Base-by-base conservation (phyloP, 2,888 invertebrate species). In the Rhogogaster chlorosoma region DNA sequence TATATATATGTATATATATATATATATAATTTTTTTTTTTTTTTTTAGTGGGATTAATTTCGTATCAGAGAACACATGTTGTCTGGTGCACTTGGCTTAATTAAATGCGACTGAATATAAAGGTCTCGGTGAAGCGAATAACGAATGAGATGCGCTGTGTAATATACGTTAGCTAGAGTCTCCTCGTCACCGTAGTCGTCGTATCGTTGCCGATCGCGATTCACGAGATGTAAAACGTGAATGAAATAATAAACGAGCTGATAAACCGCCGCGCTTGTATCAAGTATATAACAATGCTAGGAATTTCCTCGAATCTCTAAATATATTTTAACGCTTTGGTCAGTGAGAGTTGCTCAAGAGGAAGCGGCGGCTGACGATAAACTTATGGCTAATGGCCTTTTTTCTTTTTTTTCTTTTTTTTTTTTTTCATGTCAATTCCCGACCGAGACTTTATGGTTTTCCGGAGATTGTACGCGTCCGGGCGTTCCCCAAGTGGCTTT, bases 1-100 rank as follows among this genome's bases (percentile, higher is more conserved):
- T 29, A 29, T 36, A 3, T 70, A 32, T 12, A 6, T 53, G 6
- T 64, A 29, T 3, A 2, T 12, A 10, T 26, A 64, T 26, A n/a
- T 26, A 29, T 26, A n/a, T 26, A 12, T 29, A 26, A 26, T 29
- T 64, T 64, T 64, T 64, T 64, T 26, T 64, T 10, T 64, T 36
- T 36, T 32, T 70, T 36, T 22, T n/a, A 29, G 75, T 29, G 32
- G 49, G 75, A 75, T 75, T 75, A 75, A 75, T 49, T 75, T 49
- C 75, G 75, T 75, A 49, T 75, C 75, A 49, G 75, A n/a, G 38
- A 42, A 73, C 75, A 49, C 75, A 49, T 75, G 75, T 75, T 75
- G 77, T 77, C 77, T 77, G 53, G 4, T 77, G 77, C 77, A 53
- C 32, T 77, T 77, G 49, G 53, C 12, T 32, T 53, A 53, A 77